Evolutionary conservation across 2,797 vertebrate genomes (phyloP).

Genomic region (Silurus lanzhouensis): DNA sequence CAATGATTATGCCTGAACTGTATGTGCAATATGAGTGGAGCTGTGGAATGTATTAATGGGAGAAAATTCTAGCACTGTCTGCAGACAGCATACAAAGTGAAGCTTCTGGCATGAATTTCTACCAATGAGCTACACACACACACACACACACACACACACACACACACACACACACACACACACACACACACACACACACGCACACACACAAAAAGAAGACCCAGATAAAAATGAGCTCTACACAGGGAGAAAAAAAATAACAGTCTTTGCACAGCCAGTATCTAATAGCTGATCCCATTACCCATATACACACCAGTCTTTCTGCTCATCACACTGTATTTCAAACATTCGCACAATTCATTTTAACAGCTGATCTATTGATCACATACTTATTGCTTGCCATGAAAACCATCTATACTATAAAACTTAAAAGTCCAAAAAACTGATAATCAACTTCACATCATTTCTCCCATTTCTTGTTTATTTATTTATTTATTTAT

Average conservation of each 20-base stretch:
- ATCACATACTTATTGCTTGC: constrained; percentile 38
- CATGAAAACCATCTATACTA: constrained; percentile 52
- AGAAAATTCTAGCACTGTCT: constrained; percentile 37
- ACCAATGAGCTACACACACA: constrained; percentile 71
- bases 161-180: constrained; percentile 58
- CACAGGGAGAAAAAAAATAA: constrained; percentile 55
- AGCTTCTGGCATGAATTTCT: constrained; percentile 59
- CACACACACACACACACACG: constrained; percentile 44
- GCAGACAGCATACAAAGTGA: constrained; percentile 57
- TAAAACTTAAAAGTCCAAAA: constrained; percentile 32
- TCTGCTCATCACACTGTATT: constrained; percentile 51
- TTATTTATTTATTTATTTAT: neutral
- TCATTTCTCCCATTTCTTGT: neutral
- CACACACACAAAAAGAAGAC: constrained; percentile 51
- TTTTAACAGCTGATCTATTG: constrained; percentile 42
- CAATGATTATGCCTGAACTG: neutral
- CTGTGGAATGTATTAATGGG: constrained; percentile 32
- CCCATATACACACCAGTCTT: constrained; percentile 36
- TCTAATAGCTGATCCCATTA: constrained; percentile 69
- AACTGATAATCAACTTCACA: neutral
- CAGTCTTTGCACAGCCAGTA: constrained; percentile 31
- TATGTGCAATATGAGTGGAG: neutral
- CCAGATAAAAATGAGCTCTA: constrained; percentile 59
- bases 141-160: constrained; percentile 46
- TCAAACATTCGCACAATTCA: constrained; percentile 2